These are phyloP conservation scores for Lepidostoma basale DNA, from an alignment of 1,140 invertebrate genomes.

Conservation along the genomic window DNA sequence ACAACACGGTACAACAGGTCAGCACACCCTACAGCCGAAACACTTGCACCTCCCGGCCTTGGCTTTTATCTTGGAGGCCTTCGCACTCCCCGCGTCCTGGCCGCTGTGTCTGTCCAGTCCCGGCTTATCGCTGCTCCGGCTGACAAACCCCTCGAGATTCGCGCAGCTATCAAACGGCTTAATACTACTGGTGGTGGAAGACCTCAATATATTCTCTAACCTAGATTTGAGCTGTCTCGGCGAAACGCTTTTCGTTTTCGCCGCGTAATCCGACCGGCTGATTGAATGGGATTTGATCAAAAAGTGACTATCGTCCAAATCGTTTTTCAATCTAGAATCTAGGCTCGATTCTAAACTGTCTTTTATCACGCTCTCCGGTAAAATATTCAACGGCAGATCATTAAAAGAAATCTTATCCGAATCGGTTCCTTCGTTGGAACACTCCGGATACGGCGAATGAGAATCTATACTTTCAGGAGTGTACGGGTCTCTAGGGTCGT, in stretches of 20 bases:
- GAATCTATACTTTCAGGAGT: conserved; percentile 79
- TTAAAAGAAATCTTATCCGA: conserved; percentile 43
- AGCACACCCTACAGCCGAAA: conserved; percentile 40
- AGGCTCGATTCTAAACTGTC: conserved; percentile 45
- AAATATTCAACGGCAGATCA: conserved; percentile 36
- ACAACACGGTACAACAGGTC: neutral
- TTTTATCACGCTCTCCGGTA: conserved; percentile 37
- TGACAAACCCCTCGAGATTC: neutral
- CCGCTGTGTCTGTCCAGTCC: neutral
- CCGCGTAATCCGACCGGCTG: conserved; percentile 36
- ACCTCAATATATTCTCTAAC: conserved; percentile 49
- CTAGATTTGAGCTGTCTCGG: conserved; percentile 63
- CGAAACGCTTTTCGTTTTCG: conserved; percentile 60
- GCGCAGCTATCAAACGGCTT: conserved; percentile 17
- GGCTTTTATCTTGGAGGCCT: conserved; percentile 21
- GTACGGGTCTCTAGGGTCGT: conserved; percentile 68
- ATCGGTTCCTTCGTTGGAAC: conserved; percentile 45
- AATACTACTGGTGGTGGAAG: conserved; percentile 25
- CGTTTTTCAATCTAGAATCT: conserved; percentile 33
- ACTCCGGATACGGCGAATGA: conserved; percentile 68
- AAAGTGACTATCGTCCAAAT: conserved; percentile 33
- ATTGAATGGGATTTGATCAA: conserved; percentile 36
- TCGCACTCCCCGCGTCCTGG: neutral
- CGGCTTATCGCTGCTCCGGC: neutral
- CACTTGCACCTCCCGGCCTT: conserved; percentile 36